phyloP scores from a whole-genome alignment of 2,113 vertebrate genomes.

The Bubo blakistoni region DNA sequence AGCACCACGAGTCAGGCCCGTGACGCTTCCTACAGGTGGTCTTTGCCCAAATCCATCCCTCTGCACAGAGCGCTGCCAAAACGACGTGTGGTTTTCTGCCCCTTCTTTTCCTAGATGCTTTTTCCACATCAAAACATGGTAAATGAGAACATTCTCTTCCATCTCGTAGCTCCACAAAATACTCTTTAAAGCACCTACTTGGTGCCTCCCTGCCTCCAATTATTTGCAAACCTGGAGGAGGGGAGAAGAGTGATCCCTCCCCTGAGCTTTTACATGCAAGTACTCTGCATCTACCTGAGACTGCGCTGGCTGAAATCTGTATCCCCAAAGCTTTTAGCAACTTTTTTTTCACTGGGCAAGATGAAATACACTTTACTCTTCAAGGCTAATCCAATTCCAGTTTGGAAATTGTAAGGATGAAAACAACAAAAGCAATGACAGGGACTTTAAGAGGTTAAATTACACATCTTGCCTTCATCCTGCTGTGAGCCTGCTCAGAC shows the following conservation, averaged over 20 bases:
- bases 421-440: background rate
- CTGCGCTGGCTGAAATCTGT: fast-evolving
- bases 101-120: background rate
- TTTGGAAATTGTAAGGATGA: background rate
- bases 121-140: background rate
- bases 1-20: fast-evolving
- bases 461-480: background rate
- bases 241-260: background rate
- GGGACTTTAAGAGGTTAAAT: background rate
- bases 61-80: background rate
- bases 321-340: too few relatives aligned
- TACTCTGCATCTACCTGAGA: background rate
- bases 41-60: background rate
- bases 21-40: fast-evolving
- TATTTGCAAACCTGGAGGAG: background rate
- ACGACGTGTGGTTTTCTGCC: fast-evolving
- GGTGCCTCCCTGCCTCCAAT: background rate
- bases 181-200: background rate
- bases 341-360: background rate
- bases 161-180: background rate
- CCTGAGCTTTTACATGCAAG: background rate
- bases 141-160: background rate
- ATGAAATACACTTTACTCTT: background rate
- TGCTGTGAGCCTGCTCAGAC: background rate
- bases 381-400: background rate